Evolutionary conservation across 2,888 invertebrate genomes (phyloP).

Genomic region (Leptinotarsa haldemani): DNA sequence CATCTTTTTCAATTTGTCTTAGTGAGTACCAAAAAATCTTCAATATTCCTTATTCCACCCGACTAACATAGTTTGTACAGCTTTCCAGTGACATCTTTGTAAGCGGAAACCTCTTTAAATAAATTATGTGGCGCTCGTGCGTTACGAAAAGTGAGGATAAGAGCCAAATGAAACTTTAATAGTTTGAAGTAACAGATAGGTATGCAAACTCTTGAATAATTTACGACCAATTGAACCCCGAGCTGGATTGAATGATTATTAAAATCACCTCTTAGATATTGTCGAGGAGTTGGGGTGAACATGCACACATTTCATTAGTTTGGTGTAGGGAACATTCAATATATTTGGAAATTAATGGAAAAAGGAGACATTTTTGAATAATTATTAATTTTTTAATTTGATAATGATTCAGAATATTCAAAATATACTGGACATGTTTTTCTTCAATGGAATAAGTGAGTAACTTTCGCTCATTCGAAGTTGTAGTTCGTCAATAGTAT

Average conservation of each 20-base stretch:
- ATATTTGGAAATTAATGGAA: background rate
- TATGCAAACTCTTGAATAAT: constrained; percentile 36
- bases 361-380: background rate
- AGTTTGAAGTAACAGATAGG: constrained; percentile 38
- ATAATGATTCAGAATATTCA: too few species aligned
- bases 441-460: background rate
- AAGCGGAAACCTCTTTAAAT: constrained; percentile 36
- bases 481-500: too few species aligned
- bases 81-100: constrained; percentile 36
- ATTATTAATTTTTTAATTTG: background rate
- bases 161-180: constrained; percentile 40
- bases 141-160: constrained; percentile 40
- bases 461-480: too few species aligned
- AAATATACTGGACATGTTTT: background rate
- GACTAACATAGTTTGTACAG: constrained; percentile 21
- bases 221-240: constrained; percentile 34
- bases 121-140: constrained; percentile 38
- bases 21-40: too few species aligned
- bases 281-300: constrained; percentile 10
- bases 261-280: background rate
- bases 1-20: too few species aligned
- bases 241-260: constrained; percentile 1
- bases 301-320: background rate
- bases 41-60: background rate
- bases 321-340: background rate